Evolutionary conservation across 2,888 invertebrate genomes (phyloP).

Genomic region (Anoncus sp.): DNA sequence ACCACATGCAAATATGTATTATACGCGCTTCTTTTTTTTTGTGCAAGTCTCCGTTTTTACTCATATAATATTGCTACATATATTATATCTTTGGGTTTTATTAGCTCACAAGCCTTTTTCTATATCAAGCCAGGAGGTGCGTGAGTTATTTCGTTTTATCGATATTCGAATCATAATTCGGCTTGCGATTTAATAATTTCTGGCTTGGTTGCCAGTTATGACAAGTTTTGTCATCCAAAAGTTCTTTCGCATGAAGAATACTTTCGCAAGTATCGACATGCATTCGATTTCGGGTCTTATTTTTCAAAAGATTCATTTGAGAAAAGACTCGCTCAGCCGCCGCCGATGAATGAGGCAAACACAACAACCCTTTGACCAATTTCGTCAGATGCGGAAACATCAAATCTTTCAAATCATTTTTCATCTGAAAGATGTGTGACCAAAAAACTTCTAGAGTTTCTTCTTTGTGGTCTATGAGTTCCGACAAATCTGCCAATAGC

Average conservation of each 20-base stretch:
- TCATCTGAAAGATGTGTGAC: background rate
- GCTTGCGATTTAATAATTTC: slow-evolving; percentile 18
- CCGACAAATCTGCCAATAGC: slow-evolving; percentile 25
- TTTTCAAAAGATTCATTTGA: slow-evolving; percentile 43
- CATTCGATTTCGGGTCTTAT: slow-evolving; percentile 40
- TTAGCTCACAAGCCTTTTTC: too few species aligned
- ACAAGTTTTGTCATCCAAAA: slow-evolving; percentile 19
- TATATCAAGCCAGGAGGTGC: too few species aligned
- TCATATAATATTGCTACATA: too few species aligned
- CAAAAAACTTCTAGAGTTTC: slow-evolving; percentile 18
- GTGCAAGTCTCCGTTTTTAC: too few species aligned
- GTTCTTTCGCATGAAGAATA: slow-evolving; percentile 43
- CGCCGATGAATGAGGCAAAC: too few species aligned
- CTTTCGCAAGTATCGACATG: slow-evolving; percentile 37
- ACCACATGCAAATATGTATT: too few species aligned
- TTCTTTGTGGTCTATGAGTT: background rate
- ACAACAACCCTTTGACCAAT: slow-evolving; percentile 33
- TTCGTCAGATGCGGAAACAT: slow-evolving; percentile 49
- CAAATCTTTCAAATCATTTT: background rate
- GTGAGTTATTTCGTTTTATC: background rate
- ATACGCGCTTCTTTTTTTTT: too few species aligned
- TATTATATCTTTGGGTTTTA: too few species aligned
- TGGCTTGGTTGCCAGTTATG: slow-evolving; percentile 21
- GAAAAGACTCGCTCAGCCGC: slow-evolving; percentile 42
- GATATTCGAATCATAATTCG: background rate